Evolutionary conservation across 2,888 invertebrate species (phyloP), one percentile per base, ranked within the genome.

Genomic region (Ophion ventricosus): DNA sequence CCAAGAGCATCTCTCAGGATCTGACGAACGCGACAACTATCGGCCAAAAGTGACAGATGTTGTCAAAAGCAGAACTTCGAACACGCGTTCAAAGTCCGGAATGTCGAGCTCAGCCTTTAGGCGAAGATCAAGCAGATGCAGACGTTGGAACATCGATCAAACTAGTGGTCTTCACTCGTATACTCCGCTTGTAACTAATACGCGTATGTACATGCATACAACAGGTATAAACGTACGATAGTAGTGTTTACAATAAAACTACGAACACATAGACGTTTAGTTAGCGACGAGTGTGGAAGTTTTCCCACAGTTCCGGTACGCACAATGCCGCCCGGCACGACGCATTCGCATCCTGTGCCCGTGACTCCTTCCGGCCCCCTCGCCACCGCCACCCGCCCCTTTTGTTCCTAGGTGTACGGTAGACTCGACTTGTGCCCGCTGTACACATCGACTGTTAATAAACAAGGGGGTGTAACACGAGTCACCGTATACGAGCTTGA

Each of bases 231-330:
- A 80, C 26, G 75, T 79, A 80, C 70, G 72, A 35, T 63, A 49
- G 54, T 57, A 63, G 54, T 76, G 56, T 80, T 66, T 26, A 49
- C 66, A 43, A 66, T 84, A 85, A 78, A 80, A 61, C 61, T 29
- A 69, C 49, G 56, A 26, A 70, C 56, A 70, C 40, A 70, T 63
- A 80, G 76, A 80, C 59, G 80, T 85, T 84, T 56, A n/a, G 82
- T 85, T 78, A 82, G 69, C 64, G 64, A 80, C 83, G 74, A 89
- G 86, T 90, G 88, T 90, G 90, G 87, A 90, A 89, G 90, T 90
- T 91, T 91, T 91, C 91, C 91, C 91, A 91, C 91, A 91, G 89
- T 91, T 91, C 91, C 91, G 91, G 91, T 90, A 79, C 76, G 80
- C 84, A 90, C 90, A 91, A 90, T 90, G 84, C 87, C 88, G 87